phyloP scores from a whole-genome alignment of 1,140 invertebrate genomes.

The Myzus persicae region DNA sequence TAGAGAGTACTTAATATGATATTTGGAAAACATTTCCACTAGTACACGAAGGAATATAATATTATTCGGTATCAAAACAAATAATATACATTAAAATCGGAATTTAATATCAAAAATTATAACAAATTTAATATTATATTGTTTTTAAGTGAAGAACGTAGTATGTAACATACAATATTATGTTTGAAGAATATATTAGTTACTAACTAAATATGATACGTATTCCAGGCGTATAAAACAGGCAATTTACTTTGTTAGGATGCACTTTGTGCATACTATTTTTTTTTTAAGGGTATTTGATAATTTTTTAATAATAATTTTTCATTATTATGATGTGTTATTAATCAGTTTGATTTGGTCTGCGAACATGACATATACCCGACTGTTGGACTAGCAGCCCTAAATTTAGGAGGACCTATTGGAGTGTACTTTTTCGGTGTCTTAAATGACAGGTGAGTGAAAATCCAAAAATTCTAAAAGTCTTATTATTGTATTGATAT shows the following conservation, averaged over 20 bases:
- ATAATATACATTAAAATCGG: too few species aligned
- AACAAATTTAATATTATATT: too few species aligned
- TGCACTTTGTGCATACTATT: not conserved
- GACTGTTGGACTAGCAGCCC: slow-evolving; percentile 80
- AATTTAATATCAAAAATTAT: too few species aligned
- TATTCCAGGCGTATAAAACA: not conserved
- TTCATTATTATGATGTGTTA: not conserved
- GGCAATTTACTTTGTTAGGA: not conserved
- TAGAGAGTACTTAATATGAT: too few species aligned
- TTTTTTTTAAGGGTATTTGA: not conserved
- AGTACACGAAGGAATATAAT: too few species aligned
- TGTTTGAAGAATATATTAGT: not conserved
- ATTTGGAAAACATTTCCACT: too few species aligned
- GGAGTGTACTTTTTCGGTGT: slow-evolving; percentile 86
- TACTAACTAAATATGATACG: not conserved
- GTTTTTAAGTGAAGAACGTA: not conserved
- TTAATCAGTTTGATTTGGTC: slow-evolving; percentile 82
- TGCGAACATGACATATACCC: slow-evolving; percentile 85
- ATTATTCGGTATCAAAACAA: too few species aligned
- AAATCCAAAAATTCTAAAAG: not conserved
- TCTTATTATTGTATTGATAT: not conserved
- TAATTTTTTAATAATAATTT: not conserved
- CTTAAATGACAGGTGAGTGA: slow-evolving; percentile 77
- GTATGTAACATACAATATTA: not conserved
- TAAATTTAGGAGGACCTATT: slow-evolving; percentile 84